Percentiles rank a stretch among this genome's conserved stretches.
These are phyloP conservation scores for Endomychus coccineus DNA, from an alignment of 2,888 invertebrate genomes.

Conservation along the genomic window DNA sequence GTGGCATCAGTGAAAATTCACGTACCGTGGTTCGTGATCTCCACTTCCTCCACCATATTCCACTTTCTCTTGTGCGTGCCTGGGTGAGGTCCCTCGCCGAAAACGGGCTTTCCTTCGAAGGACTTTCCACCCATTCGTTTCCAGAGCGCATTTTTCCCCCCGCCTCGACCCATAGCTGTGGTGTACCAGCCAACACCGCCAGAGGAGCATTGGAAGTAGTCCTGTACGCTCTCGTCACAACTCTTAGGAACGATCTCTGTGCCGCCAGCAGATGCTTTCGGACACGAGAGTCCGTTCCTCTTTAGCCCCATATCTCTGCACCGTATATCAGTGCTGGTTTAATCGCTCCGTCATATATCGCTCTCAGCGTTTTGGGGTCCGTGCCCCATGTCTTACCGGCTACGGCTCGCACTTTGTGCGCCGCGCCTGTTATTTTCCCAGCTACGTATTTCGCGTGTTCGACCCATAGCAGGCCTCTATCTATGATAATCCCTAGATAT, in stretches of 20 bases:
- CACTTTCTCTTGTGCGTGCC: too few relatives aligned
- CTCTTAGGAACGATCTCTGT: not conserved
- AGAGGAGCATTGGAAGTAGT: not conserved
- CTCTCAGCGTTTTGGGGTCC: not conserved
- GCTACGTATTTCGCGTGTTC: not conserved
- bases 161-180: too few relatives aligned
- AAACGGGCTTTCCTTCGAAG: too few relatives aligned
- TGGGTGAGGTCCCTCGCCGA: too few relatives aligned
- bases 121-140: too few relatives aligned
- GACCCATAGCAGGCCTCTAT: too few relatives aligned
- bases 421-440: not conserved
- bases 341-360: not conserved
- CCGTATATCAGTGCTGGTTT: not conserved
- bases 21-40: too few relatives aligned
- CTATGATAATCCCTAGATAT: too few relatives aligned
- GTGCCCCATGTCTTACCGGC: not conserved
- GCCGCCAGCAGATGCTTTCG: not conserved
- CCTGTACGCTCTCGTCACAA: constrained; percentile 1
- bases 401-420: not conserved
- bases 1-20: too few relatives aligned
- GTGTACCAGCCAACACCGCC: too few relatives aligned
- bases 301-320: constrained; percentile 1
- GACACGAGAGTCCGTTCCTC: not conserved
- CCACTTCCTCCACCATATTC: too few relatives aligned
- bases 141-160: too few relatives aligned